Base-by-base conservation (phyloP, 2,113 vertebrate genomes). In the Falcunculus frontatus region DNA sequence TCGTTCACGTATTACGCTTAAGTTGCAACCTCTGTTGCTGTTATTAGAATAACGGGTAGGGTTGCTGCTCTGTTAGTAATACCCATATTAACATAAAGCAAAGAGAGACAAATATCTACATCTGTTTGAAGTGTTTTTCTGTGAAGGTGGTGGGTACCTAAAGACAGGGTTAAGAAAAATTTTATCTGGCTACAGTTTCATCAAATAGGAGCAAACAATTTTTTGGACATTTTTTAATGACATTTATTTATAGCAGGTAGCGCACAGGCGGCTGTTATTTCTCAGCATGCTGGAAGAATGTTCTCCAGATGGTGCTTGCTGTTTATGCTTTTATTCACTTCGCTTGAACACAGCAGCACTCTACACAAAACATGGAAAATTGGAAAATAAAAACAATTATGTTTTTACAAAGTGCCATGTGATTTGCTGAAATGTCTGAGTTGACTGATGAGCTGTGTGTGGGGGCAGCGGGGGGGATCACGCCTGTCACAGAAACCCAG, bases 241-340 rank as follows among this genome's bases (percentile, higher is more conserved):
- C 97, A 93, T 96, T 97, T 98, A 98, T 98, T 98, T 98, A 97
- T 98, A 98, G 97, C 97, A 97, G 97, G 97, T 98, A 98, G 96
- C 79, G 15, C 96, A 95, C 96, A 97, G 96, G 97, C 97, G 82
- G 97, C 97, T 98, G 98, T 96, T 97, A 96, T 98, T 98, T 97
- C 96, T 97, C 82, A 97, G 78, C 62, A 41, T 93, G 97, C 97
- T 92, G 91, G 96, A 97, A 98, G 97, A 97, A 95, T 97, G 97
- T 97, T 98, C 97, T 98, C 97, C 98, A 98, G 97, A 98, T 98
- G 97, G 97, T 96, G 90, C 97, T 97, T 95, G 93, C 97, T 97
- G 96, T 95, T 98, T 98, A 98, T 95, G 97, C 96, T 97, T 97
- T 97, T 97, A 97, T 97, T 96, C 96, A 92, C 96, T 97, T 92